A percentile compares a stretch with the other conserved stretches of the same genome.
Conservation (phyloP, 1,140 invertebrate species). For the Trichogramma pretiosum region DNA sequence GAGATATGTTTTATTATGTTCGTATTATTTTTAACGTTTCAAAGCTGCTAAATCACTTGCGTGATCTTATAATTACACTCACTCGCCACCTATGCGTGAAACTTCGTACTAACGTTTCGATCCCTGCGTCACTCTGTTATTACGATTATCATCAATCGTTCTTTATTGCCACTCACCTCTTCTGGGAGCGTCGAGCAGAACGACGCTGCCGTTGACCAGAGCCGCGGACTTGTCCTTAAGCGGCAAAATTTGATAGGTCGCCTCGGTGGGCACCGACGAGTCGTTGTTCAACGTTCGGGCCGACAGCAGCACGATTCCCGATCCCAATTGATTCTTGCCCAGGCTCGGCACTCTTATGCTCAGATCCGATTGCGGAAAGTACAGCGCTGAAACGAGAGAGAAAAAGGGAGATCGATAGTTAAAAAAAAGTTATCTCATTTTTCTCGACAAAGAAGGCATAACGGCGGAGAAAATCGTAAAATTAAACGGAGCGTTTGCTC, state of each 20-base stretch:
- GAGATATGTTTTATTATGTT: too few species aligned
- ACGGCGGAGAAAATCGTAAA: not conserved
- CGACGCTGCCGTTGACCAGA: too few species aligned
- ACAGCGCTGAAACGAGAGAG: slow-evolving; percentile 37
- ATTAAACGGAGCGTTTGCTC: not conserved
- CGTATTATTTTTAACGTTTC: too few species aligned
- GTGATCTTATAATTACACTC: not conserved
- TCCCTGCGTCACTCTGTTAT: too few species aligned
- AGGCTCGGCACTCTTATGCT: slow-evolving; percentile 31
- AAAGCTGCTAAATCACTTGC: too few species aligned
- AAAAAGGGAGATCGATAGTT: slow-evolving; percentile 25
- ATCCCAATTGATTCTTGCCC: slow-evolving; percentile 15
- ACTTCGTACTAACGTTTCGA: slow-evolving; percentile 22
- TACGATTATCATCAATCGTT: too few species aligned
- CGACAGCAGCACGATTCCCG: slow-evolving; percentile 27
- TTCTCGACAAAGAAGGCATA: too few species aligned
- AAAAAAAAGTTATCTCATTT: not conserved
- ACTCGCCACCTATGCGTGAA: slow-evolving; percentile 25
- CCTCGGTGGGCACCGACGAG: slow-evolving; percentile 21
- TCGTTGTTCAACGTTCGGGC: slow-evolving; percentile 33
- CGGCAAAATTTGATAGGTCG: slow-evolving; percentile 26
- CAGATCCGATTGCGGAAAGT: slow-evolving; percentile 40
- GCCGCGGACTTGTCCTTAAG: slow-evolving; percentile 19
- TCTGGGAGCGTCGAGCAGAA: too few species aligned
- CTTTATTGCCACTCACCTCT: too few species aligned